Evolutionary conservation across 2,113 vertebrate genomes (phyloP), one percentile per base, ranked within the genome.

Genomic region (Phalacrocorax brasilianus): DNA sequence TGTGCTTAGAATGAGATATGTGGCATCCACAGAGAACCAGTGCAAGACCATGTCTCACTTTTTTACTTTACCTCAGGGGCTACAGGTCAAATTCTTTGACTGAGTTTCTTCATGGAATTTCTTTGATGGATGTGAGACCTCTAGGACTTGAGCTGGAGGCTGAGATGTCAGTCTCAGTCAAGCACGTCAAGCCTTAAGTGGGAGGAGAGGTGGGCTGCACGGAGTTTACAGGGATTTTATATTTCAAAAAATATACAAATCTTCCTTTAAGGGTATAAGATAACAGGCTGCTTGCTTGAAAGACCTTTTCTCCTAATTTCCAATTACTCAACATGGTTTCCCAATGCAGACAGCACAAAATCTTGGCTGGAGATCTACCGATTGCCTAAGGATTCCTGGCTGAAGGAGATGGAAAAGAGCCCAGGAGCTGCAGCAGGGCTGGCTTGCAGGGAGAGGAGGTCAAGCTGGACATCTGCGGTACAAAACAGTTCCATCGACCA

Each of bases 321-420:
- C 27, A 53, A 9, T 97, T 97, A 85, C 97, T 96, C 90, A 94
- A 80, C 3, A 1, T 42, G 52, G 11, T 97, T 94, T 97, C 95
- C 85, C 94, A 77, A 97, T 27, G 47, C 96, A 99, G 99, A 98
- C 70, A 97, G 87, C 6, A 97, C 96, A 32, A 97, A 96, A 20
- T 52, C 95, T 92, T 99, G 98, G 98, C 98, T 99, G 49, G 98
- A 99, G 44, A 94, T 99, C 67, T 98, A 98, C 95, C 96, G 88
- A 52, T 97, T 99, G 96, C 99, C 98, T 40, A 97, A 97, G 91
- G 98, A 98, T 56, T 90, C 96, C 53, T 99, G 99, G 99, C 91
- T 98, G 80, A 98, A 97, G 92, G 98, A 99, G 76, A 49, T 96
- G 24, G 97, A 98, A 49, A 62, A 97, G 38, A 81, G 40, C 14